Evolutionary conservation across 2,113 vertebrate genomes (phyloP), one percentile per base, ranked within the genome.

Genomic region (Cercocebus atys): DNA sequence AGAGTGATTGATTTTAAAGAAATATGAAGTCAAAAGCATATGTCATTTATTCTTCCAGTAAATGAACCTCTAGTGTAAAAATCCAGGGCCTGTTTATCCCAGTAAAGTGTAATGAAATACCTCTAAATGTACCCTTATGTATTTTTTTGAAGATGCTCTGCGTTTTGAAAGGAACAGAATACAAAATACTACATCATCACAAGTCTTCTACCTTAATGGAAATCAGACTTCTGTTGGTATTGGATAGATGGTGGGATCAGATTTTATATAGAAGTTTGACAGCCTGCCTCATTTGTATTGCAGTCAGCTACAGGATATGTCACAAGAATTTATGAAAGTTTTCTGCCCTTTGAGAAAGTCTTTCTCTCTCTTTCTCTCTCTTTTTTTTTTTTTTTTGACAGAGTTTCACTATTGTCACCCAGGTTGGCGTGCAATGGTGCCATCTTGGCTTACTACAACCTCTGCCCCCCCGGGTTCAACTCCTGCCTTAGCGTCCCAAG

Each of bases 221-320:
- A 96, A 16, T 88, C 89, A 88, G 57, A 90, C 47, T 78, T 75
- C 80, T 88, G 83, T 89, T 94, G 68, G 82, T 93, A 85, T 92
- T 97, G 83, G n/a, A 70, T 86, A 83, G 35, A 70, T 86, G 38
- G 22, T 97, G 50, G 76, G 25, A 95, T 95, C 81, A 93, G 70
- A 83, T 97, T 97, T 97, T 94, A 75, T 38, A 52, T n/a, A 59
- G 64, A 98, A 98, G 12, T 17, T 61, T 97, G 93, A 97, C 32
- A 96, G 88, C 5, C n/a, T 97, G 70, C 88, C 88, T 78, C 79
- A 80, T 97, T 97, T 97, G 43, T 72, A 75, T 68, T 89, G 38
- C 80, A 68, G 7, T 78, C 38, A 75, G 72, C 93, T 97, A 90
- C 17, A 88, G 40, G 45, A 89, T 95, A 76, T 82, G 88, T 97